A percentile compares a stretch with the other conserved stretches of the same genome.
Conservation (phyloP, 2,888 invertebrate species). For the Dione juno region DNA sequence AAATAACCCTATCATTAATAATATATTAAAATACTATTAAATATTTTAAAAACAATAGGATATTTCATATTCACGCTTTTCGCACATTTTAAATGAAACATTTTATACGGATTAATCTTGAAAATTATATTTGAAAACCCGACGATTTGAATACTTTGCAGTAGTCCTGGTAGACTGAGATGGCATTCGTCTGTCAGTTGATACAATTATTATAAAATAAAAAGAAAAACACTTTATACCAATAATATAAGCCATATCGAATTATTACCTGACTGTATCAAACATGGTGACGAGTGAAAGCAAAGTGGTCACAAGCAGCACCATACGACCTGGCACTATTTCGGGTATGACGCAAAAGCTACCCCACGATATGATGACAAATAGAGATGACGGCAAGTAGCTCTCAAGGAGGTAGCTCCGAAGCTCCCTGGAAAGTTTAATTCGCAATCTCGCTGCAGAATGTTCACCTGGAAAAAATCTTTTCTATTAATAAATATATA, state of each 20-base stretch:
- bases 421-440: slow-evolving; percentile 84
- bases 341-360: slow-evolving; percentile 87
- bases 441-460: slow-evolving; percentile 84
- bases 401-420: slow-evolving; percentile 85
- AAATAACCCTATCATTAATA: slow-evolving; percentile 10
- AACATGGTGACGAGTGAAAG: slow-evolving; percentile 87
- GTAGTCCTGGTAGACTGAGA: too few relatives aligned
- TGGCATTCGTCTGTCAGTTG: too few relatives aligned
- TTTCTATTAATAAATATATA: not conserved
- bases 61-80: too few relatives aligned
- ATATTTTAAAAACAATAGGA: too few relatives aligned
- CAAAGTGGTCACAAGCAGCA: slow-evolving; percentile 85
- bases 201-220: too few relatives aligned
- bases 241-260: not conserved
- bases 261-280: slow-evolving; percentile 83
- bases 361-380: slow-evolving; percentile 87
- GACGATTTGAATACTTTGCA: too few relatives aligned
- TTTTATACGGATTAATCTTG: too few relatives aligned
- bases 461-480: slow-evolving; percentile 78
- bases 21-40: not conserved
- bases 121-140: too few relatives aligned
- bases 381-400: slow-evolving; percentile 85
- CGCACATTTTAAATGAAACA: too few relatives aligned
- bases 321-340: slow-evolving; percentile 86
- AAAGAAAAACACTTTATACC: too few relatives aligned